Conservation (phyloP, 2,797 vertebrate genomes). For the Scomberomorus guttatus region DNA sequence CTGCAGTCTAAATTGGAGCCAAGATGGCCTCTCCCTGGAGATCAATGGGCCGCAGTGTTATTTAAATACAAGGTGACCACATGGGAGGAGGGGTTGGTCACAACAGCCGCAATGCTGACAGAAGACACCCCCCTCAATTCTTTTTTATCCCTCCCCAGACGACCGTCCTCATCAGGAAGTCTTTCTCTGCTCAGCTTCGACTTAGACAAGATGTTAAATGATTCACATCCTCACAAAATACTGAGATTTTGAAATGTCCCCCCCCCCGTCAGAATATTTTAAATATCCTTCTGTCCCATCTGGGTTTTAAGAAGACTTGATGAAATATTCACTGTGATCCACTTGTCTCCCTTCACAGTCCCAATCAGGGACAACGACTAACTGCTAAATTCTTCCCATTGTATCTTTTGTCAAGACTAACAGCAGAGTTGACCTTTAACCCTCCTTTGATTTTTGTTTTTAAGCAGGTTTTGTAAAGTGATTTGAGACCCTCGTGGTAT, state of each 20-base stretch:
- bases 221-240: constrained; percentile 57
- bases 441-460: background rate
- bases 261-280: constrained; percentile 32
- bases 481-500: background rate
- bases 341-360: constrained; percentile 22
- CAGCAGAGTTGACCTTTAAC: constrained; percentile 23
- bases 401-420: constrained; percentile 3
- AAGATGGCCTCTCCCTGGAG: constrained; percentile 61
- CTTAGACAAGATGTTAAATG: constrained; percentile 57
- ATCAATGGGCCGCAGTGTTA: constrained; percentile 75
- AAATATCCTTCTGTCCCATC: constrained; percentile 38
- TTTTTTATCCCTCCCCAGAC: constrained; percentile 27
- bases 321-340: constrained; percentile 65
- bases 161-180: constrained; percentile 41
- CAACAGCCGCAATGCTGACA: constrained; percentile 41
- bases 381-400: constrained; percentile 21
- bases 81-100: constrained; percentile 22
- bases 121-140: constrained; percentile 18
- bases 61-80: constrained; percentile 75
- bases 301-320: constrained; percentile 40
- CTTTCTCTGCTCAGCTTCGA: constrained; percentile 30
- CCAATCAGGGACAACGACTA: constrained; percentile 33
- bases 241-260: constrained; percentile 33
- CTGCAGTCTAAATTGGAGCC: constrained; percentile 72
- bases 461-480: background rate